These are phyloP conservation scores for Siniperca chuatsi DNA, from an alignment of 2,113 vertebrate genomes.

Conservation along the genomic window DNA sequence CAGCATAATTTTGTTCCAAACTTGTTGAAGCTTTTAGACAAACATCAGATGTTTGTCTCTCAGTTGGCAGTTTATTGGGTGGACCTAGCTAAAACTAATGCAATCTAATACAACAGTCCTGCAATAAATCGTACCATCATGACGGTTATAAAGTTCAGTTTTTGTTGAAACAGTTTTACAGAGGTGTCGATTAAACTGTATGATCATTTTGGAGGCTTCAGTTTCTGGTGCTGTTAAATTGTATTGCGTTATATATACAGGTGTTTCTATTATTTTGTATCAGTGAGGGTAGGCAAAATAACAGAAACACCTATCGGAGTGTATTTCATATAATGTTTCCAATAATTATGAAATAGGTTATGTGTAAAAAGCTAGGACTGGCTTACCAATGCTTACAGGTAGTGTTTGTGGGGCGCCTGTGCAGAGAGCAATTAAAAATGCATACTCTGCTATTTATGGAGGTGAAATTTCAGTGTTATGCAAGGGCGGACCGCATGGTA, in stretches of 20 bases:
- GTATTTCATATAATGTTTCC: neutral
- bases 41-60: neutral
- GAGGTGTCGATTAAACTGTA: neutral
- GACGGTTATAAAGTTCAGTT: neutral
- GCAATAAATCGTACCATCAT: neutral
- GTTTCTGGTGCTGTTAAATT: neutral
- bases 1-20: neutral
- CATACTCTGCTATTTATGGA: constrained; percentile 74
- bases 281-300: too few species aligned
- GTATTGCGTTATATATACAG: neutral
- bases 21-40: neutral
- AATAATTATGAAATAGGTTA: neutral
- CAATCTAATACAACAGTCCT: neutral
- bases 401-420: constrained; percentile 12
- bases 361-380: neutral
- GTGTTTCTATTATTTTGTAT: neutral
- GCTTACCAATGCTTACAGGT: neutral
- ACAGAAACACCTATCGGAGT: neutral
- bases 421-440: constrained; percentile 73
- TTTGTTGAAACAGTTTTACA: neutral
- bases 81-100: neutral
- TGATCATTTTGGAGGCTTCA: neutral
- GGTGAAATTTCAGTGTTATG: constrained; percentile 57
- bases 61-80: neutral
- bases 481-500: constrained; percentile 23